Evolutionary conservation across 2,113 vertebrate genomes (phyloP).

Genomic region (Dissostichus mawsoni): DNA sequence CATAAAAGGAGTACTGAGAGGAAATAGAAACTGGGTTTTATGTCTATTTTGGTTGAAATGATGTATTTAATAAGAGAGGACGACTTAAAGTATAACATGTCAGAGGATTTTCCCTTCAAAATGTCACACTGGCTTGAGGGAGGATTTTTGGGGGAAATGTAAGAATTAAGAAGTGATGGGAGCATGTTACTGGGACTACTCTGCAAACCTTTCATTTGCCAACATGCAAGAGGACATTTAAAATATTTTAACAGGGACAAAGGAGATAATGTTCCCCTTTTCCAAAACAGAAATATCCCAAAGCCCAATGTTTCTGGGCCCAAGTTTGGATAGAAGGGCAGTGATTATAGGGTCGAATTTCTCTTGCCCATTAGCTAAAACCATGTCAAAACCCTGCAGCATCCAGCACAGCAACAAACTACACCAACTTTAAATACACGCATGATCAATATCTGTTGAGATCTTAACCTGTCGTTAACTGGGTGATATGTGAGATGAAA

Average conservation of each 20-base stretch:
- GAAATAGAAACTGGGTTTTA: slow-evolving; percentile 26
- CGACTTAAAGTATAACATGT: slow-evolving; percentile 29
- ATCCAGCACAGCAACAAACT: neutral
- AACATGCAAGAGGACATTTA: neutral
- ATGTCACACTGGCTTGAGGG: neutral
- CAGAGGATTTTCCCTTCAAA: slow-evolving; percentile 1
- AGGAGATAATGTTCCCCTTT: neutral
- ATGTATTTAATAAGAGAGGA: slow-evolving; percentile 30
- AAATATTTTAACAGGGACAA: neutral
- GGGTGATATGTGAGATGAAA: neutral
- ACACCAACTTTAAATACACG: neutral
- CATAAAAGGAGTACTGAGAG: slow-evolving; percentile 23
- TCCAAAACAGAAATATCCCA: neutral
- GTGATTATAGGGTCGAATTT: neutral
- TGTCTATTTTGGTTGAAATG: slow-evolving; percentile 40
- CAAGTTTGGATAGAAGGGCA: neutral
- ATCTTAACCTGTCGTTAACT: neutral
- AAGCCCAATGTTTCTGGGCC: neutral
- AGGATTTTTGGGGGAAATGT: neutral
- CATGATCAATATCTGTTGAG: neutral
- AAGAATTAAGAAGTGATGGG: neutral
- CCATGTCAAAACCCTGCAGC: neutral
- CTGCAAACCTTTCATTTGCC: neutral
- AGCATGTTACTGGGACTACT: neutral
- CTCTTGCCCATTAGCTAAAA: neutral